Evolutionary conservation across 2,113 vertebrate genomes (phyloP).

Genomic region (Morone chrysops): DNA sequence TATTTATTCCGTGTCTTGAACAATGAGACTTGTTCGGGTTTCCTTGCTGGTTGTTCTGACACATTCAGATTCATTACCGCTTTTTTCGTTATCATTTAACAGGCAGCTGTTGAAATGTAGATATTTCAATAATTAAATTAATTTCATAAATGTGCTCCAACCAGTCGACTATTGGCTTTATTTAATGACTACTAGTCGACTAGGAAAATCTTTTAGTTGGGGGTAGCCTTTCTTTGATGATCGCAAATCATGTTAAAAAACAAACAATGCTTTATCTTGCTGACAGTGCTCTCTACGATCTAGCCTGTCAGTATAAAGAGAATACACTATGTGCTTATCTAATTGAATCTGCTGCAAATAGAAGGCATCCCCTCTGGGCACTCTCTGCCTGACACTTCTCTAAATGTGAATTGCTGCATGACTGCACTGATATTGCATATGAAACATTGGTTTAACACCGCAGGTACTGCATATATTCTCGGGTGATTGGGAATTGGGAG

Average conservation of each 20-base stretch:
- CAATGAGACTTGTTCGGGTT: no score
- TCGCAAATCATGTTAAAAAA: conserved; percentile 46
- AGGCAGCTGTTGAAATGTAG: no score
- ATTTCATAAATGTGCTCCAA: no score
- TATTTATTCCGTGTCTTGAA: no score
- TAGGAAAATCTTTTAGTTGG: no score
- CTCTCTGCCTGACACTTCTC: conserved; percentile 45
- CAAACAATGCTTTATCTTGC: conserved; percentile 24
- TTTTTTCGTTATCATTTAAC: no score
- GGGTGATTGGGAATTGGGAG: conserved; percentile 55
- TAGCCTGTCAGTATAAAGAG: conserved; percentile 34
- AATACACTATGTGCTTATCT: conserved; percentile 58
- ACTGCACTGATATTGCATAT: conserved; percentile 61
- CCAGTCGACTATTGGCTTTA: no score
- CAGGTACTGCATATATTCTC: conserved; percentile 45
- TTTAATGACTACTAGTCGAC: no score
- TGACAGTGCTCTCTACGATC: conserved; percentile 15
- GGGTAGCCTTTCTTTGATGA: background rate
- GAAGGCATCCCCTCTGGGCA: conserved; percentile 39
- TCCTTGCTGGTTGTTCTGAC: no score
- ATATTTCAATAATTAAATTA: no score
- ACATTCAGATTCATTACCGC: no score
- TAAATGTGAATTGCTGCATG: conserved; percentile 57
- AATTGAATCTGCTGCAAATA: conserved; percentile 69
- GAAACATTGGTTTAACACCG: conserved; percentile 66